Percentiles rank a stretch among this genome's conserved stretches.
These are phyloP conservation scores for Oxycera nigricornis DNA, from an alignment of 2,888 invertebrate species.

Conservation along the genomic window DNA sequence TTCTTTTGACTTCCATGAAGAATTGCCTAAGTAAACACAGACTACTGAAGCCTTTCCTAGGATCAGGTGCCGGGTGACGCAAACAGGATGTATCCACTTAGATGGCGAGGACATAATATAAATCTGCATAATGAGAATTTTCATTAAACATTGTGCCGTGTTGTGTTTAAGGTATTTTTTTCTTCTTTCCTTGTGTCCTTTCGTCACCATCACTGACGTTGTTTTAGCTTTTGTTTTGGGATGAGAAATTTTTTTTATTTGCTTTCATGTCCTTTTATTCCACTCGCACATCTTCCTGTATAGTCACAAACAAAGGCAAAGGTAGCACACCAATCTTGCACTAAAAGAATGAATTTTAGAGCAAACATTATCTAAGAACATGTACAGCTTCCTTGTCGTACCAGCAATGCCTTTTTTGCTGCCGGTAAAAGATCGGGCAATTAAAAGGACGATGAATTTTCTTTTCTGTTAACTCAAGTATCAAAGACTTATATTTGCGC, in stretches of 20 bases:
- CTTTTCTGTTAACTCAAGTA: conserved; percentile 23
- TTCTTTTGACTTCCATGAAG: neutral
- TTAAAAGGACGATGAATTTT: conserved; percentile 29
- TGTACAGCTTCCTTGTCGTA: neutral
- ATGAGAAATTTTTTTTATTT: conserved; percentile 33
- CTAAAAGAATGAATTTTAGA: conserved; percentile 28
- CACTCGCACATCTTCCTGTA: neutral
- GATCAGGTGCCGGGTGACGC: neutral
- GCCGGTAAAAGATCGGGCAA: conserved; percentile 39
- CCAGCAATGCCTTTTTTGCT: conserved; percentile 29
- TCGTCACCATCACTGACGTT: conserved; percentile 12
- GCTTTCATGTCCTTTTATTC: neutral
- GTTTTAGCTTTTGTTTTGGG: neutral
- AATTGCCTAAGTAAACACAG: conserved; percentile 10
- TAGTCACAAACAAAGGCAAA: conserved; percentile 15
- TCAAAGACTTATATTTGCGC: conserved; percentile 28
- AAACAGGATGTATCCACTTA: conserved; percentile 27
- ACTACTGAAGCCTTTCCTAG: neutral
- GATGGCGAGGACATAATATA: conserved; percentile 44
- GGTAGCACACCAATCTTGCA: conserved; percentile 24
- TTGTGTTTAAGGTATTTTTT: conserved; percentile 43
- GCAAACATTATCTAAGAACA: conserved; percentile 27
- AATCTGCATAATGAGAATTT: conserved; percentile 48
- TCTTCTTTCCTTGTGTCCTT: neutral
- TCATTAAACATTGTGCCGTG: conserved; percentile 46